phyloP scores from a whole-genome alignment of 2,888 invertebrate genomes.

The Mesorhabditis belari region DNA sequence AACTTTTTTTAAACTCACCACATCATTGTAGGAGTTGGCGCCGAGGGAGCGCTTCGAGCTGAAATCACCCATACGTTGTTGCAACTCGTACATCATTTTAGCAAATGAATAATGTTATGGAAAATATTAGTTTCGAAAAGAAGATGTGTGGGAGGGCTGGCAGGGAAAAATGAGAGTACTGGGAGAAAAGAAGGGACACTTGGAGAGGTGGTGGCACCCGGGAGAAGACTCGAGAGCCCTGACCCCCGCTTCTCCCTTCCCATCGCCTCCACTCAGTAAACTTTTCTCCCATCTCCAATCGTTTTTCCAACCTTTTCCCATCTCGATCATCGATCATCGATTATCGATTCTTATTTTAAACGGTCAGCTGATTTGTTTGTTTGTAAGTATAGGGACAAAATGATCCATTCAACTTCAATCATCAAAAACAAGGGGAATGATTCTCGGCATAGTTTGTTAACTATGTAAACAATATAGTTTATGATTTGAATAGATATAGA shows the following conservation, averaged over 20 bases:
- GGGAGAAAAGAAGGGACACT: background rate
- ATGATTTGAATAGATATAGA: too few species aligned
- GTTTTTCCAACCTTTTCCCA: too few species aligned
- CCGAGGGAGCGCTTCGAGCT: conserved; percentile 31
- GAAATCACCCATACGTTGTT: conserved; percentile 26
- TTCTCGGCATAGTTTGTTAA: too few species aligned
- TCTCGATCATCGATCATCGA: too few species aligned
- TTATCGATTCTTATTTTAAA: too few species aligned
- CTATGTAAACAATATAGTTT: too few species aligned
- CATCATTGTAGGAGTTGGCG: conserved; percentile 30
- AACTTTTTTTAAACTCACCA: conserved; percentile 19
- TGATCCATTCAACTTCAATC: too few species aligned
- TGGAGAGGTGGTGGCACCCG: background rate
- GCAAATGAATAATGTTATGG: background rate
- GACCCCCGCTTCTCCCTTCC: background rate
- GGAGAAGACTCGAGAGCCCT: background rate
- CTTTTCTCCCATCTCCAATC: too few species aligned
- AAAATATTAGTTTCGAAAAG: background rate
- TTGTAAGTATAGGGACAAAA: too few species aligned
- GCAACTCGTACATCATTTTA: conserved; percentile 33
- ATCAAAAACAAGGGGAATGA: too few species aligned
- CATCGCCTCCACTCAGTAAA: background rate
- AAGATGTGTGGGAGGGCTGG: background rate
- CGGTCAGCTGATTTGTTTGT: too few species aligned
- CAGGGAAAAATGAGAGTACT: background rate